Evolutionary conservation across 53 echinoderm and acorn worm species (phyloP).

Genomic region (Henricia sp.): DNA sequence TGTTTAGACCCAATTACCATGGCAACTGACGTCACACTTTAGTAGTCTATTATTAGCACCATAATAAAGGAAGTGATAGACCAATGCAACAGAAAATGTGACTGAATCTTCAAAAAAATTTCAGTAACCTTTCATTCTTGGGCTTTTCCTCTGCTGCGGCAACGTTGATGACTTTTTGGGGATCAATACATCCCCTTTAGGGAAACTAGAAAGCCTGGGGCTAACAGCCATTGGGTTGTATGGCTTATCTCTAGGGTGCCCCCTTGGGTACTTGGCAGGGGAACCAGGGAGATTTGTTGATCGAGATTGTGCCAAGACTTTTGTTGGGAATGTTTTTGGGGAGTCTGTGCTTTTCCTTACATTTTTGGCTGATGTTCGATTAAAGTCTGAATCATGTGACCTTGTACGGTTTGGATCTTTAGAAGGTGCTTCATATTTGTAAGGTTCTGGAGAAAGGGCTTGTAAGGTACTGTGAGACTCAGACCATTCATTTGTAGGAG

Average conservation of each 20-base stretch:
- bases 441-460: conserved; percentile 45
- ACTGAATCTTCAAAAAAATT: conserved; percentile 4
- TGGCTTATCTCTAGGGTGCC: conserved; percentile 38
- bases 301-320: neutral
- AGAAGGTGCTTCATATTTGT: neutral
- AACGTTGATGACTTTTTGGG: conserved; percentile 54
- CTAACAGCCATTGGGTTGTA: conserved; percentile 16
- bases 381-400: too few relatives aligned
- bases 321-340: neutral
- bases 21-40: too few relatives aligned
- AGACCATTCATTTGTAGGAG: conserved; percentile 40
- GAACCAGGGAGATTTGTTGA: conserved; percentile 2
- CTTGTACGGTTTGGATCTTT: too few relatives aligned
- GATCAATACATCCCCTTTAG: conserved; percentile 39
- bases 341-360: conserved; percentile 16
- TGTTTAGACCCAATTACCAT: too few relatives aligned
- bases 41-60: too few relatives aligned
- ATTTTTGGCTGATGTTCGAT: neutral
- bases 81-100: neutral
- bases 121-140: conserved; percentile 59
- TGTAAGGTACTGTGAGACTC: conserved; percentile 52
- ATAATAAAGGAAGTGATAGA: neutral
- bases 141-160: conserved; percentile 65
- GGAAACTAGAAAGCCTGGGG: conserved; percentile 33
- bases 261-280: conserved; percentile 50